Evolutionary conservation across 2,113 vertebrate species (phyloP), one percentile per base, ranked within the genome.

Genomic region (Planiliza haematocheilus): DNA sequence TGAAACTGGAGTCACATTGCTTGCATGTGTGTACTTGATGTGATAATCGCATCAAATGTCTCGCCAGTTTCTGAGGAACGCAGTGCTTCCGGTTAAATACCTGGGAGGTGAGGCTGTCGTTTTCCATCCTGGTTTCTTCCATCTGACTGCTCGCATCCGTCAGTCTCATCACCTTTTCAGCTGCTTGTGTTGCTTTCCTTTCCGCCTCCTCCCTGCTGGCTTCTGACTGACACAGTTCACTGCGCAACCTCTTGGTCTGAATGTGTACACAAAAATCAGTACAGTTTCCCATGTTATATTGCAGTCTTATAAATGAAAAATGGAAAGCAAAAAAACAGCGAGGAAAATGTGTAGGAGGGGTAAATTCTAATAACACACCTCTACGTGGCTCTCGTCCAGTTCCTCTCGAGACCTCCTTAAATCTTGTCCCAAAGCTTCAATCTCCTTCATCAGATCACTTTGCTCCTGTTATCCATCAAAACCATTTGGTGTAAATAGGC

Each of bases 151-250:
- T 18, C n/a, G 45, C 61, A 42, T 73, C 79, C 1, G 70, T 80
- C 24, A 90, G 42, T 34, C 70, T 87, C 64, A 36, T 69, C 34
- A 74, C 16, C 9, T 87, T 50, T 2, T 82, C 84, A 45, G 71
- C 64, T 55, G 82, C 70, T 13, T 77, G 81, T 7, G n/a, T 7
- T 6, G 72, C 74, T 11, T 69, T 17, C 52, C 39, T 88, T 65
- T 88, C 90, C 8, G 56, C 73, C 74, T 94, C 91, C 69, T 90
- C 85, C 0, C 76, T 76, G 24, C 71, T 86, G 18, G 76, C 61
- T 64, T 95, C 93, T 37, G 91, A 86, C 53, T 90, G 87, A 41
- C 75, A 83, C 75, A 94, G 67, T n/a, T 94, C 91, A 68, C 39
- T 70, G 50, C 91, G 87, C 85, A 94, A 82, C 45, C 77, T 92